Base-by-base conservation (phyloP, 1,140 invertebrate species). In the Cyclargus thomasi region DNA sequence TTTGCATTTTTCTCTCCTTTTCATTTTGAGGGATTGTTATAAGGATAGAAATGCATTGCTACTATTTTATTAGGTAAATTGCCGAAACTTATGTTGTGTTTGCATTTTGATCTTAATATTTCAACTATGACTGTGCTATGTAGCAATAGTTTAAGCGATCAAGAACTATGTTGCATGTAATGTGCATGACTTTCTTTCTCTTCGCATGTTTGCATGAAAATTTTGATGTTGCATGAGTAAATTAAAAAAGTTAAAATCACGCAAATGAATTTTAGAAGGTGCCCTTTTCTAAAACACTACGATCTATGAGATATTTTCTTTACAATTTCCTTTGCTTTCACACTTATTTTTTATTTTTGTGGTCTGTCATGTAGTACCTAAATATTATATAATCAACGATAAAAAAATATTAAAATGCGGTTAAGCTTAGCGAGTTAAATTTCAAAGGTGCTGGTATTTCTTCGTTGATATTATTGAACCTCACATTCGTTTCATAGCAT, bases 141-240 rank as follows among this genome's bases (percentile, higher is more conserved):
- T 80, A 80, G 70, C 80, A 78, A 80, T 77, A 76, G 78, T 74
- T 71, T 72, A 70, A 82, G 81, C 80, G 83, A 85, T 85, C 83
- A 83, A 85, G 81, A 81, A 77, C 74, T 68, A 73, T 65, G 17
- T 64, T 39, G 70, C 70, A 69, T 72, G 67, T 66, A 36, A 35
- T n/a, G 29, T 66, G 67, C 69, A 72, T 78, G 62, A 72, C 14
- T 65, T 69, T 64, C 65, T 71, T 47, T 57, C 70, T 64, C 66
- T 74, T 62, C 21, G 65, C 64, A 70, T 69, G 67, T 36, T 53
- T 67, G 67, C 69, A 70, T 69, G 64, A 53, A 67, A n/a, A 55
- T 14, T 47, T 47, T 47, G 14, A 47, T 16, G 14, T 47, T 47
- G 39, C 39, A 47, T 47, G 39, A 47, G 10, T 62, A 7, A 22